These are phyloP conservation scores for Heliconius aoede DNA, from an alignment of 2,888 invertebrate species.

Conservation along the genomic window DNA sequence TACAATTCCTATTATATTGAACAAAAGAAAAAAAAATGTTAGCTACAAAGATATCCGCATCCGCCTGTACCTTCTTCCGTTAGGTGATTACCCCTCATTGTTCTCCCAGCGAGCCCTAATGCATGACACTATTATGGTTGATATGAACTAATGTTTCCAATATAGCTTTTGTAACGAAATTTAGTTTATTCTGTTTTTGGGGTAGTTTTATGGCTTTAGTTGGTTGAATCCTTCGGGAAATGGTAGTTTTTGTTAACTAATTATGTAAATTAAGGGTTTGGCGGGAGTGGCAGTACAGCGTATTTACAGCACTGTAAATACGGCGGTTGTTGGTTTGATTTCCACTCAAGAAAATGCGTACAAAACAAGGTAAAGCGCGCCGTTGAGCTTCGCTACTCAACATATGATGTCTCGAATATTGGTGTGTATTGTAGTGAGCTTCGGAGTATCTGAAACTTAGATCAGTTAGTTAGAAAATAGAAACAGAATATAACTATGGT, in stretches of 20 bases:
- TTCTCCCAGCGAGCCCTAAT: conserved; percentile 73
- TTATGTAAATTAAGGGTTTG: not conserved
- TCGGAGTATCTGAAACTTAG: no score
- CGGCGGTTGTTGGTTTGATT: no score
- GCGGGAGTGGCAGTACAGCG: no score
- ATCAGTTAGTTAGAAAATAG: no score
- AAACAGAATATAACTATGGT: no score
- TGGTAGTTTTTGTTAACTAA: not conserved
- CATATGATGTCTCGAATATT: no score
- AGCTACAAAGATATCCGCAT: conserved; percentile 33
- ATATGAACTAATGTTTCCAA: conserved; percentile 68
- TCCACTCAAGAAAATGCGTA: no score
- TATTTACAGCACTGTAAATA: no score
- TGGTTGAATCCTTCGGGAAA: not conserved
- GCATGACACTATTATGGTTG: conserved; percentile 77
- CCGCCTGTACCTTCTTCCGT: conserved; percentile 43
- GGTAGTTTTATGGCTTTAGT: not conserved
- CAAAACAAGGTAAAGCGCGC: no score
- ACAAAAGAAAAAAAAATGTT: not conserved
- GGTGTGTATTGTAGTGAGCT: no score
- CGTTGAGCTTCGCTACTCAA: no score
- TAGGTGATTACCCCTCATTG: conserved; percentile 80
- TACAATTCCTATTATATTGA: not conserved
- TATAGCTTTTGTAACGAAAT: conserved; percentile 57
- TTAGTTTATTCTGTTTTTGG: not conserved